Evolutionary conservation across 1,140 invertebrate species (phyloP), one percentile per base, ranked within the genome.

Genomic region (Tigriopus japonicus): DNA sequence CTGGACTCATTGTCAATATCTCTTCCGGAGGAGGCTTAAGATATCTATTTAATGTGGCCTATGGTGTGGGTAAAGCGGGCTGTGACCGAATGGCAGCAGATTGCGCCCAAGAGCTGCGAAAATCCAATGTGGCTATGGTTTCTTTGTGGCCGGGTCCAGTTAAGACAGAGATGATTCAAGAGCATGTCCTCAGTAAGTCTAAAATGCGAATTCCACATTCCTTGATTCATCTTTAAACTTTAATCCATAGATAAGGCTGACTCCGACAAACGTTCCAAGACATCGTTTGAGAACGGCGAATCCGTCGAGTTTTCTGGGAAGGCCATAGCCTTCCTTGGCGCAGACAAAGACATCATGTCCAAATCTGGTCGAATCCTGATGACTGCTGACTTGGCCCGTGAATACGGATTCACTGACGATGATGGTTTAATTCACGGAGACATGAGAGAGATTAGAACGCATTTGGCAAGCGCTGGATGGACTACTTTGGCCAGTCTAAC

Each of bases 111-210:
- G 59, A 61, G 40, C 40, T 61, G 14, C 58, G 23, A 41, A 61
- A 61, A n/a, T 15, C 52, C 1, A 53, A 53, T 61, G 59, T 61
- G 10, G 23, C 59, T 12, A 56, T 56, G 49, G 28, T 61, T 35
- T 61, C 59, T 24, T 9, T 61, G 2, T 61, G 59, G 59, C 59
- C 59, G 2, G 59, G 59, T 13, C 59, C 59, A 28, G 59, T 61
- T 6, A 60, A 52, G 28, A 60, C 58, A 2, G 58, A 60, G 15
- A n/a, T 52, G 12, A 51, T 60, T 6, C 3, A 28, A 15, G 17
- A 52, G 10, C 15, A 21, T 14, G 58, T 60, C 19, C 42, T 60
- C 3, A 12, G 19, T 23, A 17, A n/a, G n/a, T 24, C 17, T 13
- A n/a, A 40, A 21, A 56, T 35, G 10, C 21, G 28, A 12, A 40